Base-by-base conservation (phyloP, 2,888 invertebrate species). In the Isoperla grammatica region DNA sequence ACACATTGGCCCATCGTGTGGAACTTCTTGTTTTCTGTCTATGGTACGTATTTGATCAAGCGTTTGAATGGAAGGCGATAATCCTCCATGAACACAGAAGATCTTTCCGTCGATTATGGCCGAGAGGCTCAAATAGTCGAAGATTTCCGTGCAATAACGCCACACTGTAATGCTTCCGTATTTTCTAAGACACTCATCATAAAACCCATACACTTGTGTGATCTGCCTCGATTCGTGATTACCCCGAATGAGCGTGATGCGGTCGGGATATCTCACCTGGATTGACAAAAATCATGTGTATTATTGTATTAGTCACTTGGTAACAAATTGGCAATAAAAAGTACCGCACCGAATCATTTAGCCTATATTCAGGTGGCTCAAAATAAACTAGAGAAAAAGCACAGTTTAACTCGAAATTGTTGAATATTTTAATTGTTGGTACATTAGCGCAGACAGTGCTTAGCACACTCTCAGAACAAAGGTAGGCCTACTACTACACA, bases 181-280 rank as follows among this genome's bases (percentile, higher is more conserved):
- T 80, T 99, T 99, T 65, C 99, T 84, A 67, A 98, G 79, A 74
- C 99, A 99, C 77, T 99, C 99, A 73, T 99, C 99, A 74, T 99
- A 99, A 77, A 99, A 99, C 6, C 99, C 99, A 75, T 99, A 99
- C 5, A 98, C 97, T 81, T 99, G 99, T 63, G 99, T 99, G 64
- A 99, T 99, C 78, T 99, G 99, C 69, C 99, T 82, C 63, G 96
- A 97, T 77, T 99, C 98, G 71, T 99, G 99, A 74, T 99, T 99
- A 42, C 99, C 98, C 70, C 99, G 83, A 69, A 99, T 99, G 68
- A 99, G 78, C 65, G 98, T 99, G 66, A 99, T 97, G 73, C 99
- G 87, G 76, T 99, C 99, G 62, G 99, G 99, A 77, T 99, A 99
- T 65, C 99, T 86, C 58, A 96, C 95, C 93, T 94, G 68, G 0